Evolutionary conservation across 2,888 invertebrate genomes (phyloP).

Genomic region (Cotesia congregata): DNA sequence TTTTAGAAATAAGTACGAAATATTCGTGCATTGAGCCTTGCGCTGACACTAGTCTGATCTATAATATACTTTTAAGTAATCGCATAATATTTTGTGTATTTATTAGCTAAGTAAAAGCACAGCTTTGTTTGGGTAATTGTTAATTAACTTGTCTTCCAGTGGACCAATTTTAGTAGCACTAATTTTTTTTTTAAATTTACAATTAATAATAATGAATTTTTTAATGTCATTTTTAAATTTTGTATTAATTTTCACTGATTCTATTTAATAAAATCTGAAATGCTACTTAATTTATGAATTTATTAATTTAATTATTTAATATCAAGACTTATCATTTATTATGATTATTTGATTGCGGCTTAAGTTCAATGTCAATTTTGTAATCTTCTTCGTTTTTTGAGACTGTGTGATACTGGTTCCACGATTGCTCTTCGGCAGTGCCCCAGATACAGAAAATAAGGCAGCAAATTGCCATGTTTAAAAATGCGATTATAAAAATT

Average conservation of each 20-base stretch:
- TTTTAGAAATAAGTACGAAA: background rate
- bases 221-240: conserved; percentile 24
- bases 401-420: conserved; percentile 54
- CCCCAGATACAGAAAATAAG: conserved; percentile 58
- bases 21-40: background rate
- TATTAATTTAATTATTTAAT: background rate
- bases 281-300: background rate
- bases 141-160: background rate
- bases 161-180: background rate
- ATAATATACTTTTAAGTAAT: background rate
- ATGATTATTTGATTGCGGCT: background rate
- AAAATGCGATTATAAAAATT: conserved; percentile 63
- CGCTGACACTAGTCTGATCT: background rate
- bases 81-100: background rate
- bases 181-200: background rate
- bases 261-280: background rate
- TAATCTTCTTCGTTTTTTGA: conserved; percentile 35
- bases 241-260: background rate
- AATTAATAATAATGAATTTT: background rate
- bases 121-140: background rate
- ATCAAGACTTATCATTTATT: background rate
- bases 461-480: conserved; percentile 55
- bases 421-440: conserved; percentile 61
- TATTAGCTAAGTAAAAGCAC: background rate
- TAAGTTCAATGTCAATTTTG: conserved; percentile 36